A percentile compares a stretch with the other conserved stretches of the same genome.
These are phyloP conservation scores for Ceriagrion tenellum DNA, from an alignment of 2,888 invertebrate species.

Conservation along the genomic window DNA sequence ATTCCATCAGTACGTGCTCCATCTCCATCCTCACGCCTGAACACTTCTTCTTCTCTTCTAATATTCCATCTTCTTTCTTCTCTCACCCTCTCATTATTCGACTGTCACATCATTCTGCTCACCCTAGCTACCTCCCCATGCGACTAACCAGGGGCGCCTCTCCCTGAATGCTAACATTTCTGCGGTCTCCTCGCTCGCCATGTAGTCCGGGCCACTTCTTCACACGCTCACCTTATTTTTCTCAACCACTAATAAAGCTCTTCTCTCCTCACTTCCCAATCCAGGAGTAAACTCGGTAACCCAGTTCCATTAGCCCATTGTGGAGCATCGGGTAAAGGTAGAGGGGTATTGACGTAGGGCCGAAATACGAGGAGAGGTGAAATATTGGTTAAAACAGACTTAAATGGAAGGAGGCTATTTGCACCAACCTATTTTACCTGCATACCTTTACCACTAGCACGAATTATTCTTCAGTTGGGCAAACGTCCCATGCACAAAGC, in stretches of 20 bases:
- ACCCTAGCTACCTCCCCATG: neutral
- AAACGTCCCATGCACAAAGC: too few relatives aligned
- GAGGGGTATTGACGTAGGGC: too few relatives aligned
- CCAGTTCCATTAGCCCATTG: too few relatives aligned
- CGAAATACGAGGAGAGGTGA: too few relatives aligned
- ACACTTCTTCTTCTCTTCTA: neutral
- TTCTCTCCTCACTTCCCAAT: neutral
- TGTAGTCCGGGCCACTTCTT: neutral
- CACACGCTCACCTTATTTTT: neutral
- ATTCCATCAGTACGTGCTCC: neutral
- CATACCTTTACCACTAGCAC: too few relatives aligned
- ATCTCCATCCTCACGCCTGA: neutral
- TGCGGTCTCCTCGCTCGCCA: neutral
- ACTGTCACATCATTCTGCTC: neutral
- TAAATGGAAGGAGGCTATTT: too few relatives aligned
- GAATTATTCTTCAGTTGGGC: too few relatives aligned
- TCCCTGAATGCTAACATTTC: neutral
- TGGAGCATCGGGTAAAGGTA: too few relatives aligned
- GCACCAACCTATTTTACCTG: too few relatives aligned
- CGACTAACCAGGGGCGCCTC: neutral
- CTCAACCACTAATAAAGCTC: neutral
- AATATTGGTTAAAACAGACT: too few relatives aligned
- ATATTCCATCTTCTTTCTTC: neutral
- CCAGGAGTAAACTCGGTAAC: neutral
- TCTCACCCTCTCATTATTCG: neutral